Conservation (phyloP, 1,140 invertebrate species). For the Ceratosolen solmsi region DNA sequence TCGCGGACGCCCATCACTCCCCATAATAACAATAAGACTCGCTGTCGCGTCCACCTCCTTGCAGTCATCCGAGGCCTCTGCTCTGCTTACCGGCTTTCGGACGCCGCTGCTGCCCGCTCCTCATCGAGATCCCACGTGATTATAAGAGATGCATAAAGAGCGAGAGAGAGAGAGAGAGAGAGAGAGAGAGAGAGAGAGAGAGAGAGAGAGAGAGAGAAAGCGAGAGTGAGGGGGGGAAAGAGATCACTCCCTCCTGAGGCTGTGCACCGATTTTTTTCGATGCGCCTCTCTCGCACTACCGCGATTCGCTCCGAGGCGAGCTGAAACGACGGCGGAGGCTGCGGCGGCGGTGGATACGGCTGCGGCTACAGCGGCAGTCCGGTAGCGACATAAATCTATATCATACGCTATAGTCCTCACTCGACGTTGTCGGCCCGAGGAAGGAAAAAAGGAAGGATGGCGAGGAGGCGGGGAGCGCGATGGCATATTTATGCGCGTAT, state of each 20-base stretch:
- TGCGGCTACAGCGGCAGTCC: slow-evolving; percentile 28
- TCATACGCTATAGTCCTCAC: slow-evolving; percentile 58
- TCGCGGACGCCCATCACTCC: slow-evolving; percentile 66
- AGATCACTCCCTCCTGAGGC: slow-evolving; percentile 63
- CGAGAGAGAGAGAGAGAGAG: slow-evolving; percentile 54
- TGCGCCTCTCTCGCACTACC: slow-evolving; percentile 25
- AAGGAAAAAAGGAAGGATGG: slow-evolving; percentile 4
- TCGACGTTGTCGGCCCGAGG: slow-evolving; percentile 1
- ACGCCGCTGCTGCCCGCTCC: slow-evolving; percentile 28
- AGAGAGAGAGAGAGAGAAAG: slow-evolving; percentile 57
- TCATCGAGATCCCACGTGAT: slow-evolving; percentile 67
- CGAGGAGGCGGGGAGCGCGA: slow-evolving; percentile 35
- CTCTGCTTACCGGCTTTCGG: slow-evolving; percentile 41
- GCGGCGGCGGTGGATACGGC: neutral
- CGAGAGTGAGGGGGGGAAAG: slow-evolving; percentile 62
- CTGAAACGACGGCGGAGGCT: neutral
- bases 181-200: slow-evolving; percentile 58
- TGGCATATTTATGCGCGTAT: slow-evolving; percentile 51
- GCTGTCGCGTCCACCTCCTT: slow-evolving; percentile 56
- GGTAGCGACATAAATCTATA: slow-evolving; percentile 65
- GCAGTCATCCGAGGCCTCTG: slow-evolving; percentile 28
- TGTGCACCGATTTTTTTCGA: slow-evolving; percentile 39
- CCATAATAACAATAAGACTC: slow-evolving; percentile 71
- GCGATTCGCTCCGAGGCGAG: neutral
- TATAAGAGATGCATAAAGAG: slow-evolving; percentile 55